Percentiles rank a stretch among this genome's conserved stretches.
phyloP scores from a whole-genome alignment of 1,140 invertebrate species.

The Rhyacophila brunnea region DNA sequence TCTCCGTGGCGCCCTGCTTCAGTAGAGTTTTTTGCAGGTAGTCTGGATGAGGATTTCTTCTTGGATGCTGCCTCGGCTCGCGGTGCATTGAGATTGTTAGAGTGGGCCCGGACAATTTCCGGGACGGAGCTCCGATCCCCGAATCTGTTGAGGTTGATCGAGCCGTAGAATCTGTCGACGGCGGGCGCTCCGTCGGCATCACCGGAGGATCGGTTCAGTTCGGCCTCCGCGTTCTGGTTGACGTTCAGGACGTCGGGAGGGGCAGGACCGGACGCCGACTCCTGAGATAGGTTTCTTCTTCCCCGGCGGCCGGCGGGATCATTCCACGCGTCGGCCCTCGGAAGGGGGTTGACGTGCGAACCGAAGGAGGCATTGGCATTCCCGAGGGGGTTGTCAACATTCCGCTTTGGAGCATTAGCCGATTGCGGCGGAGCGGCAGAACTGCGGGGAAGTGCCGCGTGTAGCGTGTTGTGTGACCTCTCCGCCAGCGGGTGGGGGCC shows the following conservation, averaged over 20 bases:
- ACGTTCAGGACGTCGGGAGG: slow-evolving; percentile 57
- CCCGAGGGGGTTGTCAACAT: slow-evolving; percentile 37
- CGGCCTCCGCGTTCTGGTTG: slow-evolving; percentile 47
- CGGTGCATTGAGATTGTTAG: slow-evolving; percentile 46
- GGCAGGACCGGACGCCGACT: slow-evolving; percentile 46
- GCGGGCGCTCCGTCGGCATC: slow-evolving; percentile 34
- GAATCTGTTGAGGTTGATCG: slow-evolving; percentile 41
- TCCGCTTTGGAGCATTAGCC: slow-evolving; percentile 44
- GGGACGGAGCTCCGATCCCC: slow-evolving; percentile 40
- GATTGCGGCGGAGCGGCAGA: slow-evolving; percentile 42
- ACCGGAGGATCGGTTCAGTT: slow-evolving; percentile 9
- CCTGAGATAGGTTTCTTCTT: slow-evolving; percentile 43
- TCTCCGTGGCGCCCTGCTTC: slow-evolving; percentile 36
- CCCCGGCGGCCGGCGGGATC: slow-evolving; percentile 32
- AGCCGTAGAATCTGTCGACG: slow-evolving; percentile 23
- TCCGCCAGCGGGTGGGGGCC: slow-evolving; percentile 48
- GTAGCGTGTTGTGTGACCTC: slow-evolving; percentile 52
- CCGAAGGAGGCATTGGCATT: slow-evolving; percentile 6
- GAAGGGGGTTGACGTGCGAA: slow-evolving; percentile 21
- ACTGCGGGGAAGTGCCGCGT: slow-evolving; percentile 37
- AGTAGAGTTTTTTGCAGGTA: slow-evolving; percentile 48
- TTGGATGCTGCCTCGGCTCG: slow-evolving; percentile 37
- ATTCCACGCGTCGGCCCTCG: slow-evolving; percentile 28
- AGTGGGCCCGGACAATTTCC: slow-evolving; percentile 46
- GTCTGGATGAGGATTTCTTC: slow-evolving; percentile 48